Evolutionary conservation across 53 echinoderm and acorn worm genomes (phyloP).

Genomic region (Temnopleurus reevesii): DNA sequence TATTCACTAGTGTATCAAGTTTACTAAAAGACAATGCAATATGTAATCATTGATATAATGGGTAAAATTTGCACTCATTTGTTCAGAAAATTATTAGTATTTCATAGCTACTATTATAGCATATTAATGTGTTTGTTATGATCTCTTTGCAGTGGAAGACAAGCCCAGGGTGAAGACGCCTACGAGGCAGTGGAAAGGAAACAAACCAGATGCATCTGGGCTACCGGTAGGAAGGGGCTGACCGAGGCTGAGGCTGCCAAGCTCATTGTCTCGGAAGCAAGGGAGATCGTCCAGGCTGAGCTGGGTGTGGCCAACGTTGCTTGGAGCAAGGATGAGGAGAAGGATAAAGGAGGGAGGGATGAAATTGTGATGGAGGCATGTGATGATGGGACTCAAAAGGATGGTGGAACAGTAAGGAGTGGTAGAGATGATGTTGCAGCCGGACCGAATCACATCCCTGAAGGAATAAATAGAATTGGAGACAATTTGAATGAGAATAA

Average conservation of each 20-base stretch:
- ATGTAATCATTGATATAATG: no score
- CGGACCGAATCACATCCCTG: not conserved
- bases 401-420: not conserved
- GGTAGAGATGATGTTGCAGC: not conserved
- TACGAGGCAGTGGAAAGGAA: constrained; percentile 89
- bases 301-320: constrained; percentile 76
- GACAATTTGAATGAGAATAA: not conserved
- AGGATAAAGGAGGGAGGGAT: not conserved
- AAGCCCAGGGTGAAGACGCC: constrained; percentile 81
- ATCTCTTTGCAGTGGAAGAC: constrained; percentile 75
- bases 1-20: no score
- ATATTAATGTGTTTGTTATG: not conserved
- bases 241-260: constrained; percentile 92
- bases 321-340: constrained; percentile 57
- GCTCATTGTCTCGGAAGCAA: constrained; percentile 87
- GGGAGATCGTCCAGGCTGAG: constrained; percentile 77
- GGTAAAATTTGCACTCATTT: no score
- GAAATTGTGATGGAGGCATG: not conserved
- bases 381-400: not conserved
- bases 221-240: constrained; percentile 92
- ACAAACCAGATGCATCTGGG: constrained; percentile 95
- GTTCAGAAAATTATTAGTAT: no score
- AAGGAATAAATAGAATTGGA: not conserved
- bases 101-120: no score
- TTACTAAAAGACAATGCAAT: no score